These are phyloP conservation scores for Echeneis naucrates DNA, from an alignment of 2,797 vertebrate species.

Conservation along the genomic window DNA sequence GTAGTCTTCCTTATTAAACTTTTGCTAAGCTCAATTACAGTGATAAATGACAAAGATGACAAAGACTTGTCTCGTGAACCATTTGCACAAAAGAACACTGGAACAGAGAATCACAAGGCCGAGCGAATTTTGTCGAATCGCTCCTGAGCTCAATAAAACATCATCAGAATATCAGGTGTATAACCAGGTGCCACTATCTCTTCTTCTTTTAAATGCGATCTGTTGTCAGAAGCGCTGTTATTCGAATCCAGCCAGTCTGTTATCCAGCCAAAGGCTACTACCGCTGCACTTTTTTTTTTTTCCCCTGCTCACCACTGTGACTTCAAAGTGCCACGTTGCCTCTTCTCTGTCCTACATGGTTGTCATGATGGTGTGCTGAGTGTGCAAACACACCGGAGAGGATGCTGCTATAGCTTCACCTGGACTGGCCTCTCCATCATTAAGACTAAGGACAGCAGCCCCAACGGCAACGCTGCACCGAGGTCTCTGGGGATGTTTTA, in stretches of 20 bases:
- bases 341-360: slow-evolving; percentile 78
- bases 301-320: slow-evolving; percentile 54
- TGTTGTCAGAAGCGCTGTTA: slow-evolving; percentile 28
- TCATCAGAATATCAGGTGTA: slow-evolving; percentile 16
- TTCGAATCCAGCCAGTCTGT: slow-evolving; percentile 32
- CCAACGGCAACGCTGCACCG: slow-evolving; percentile 56
- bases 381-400: slow-evolving; percentile 66
- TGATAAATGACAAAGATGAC: slow-evolving; percentile 34
- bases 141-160: slow-evolving; percentile 14
- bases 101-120: slow-evolving; percentile 43
- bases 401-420: slow-evolving; percentile 71
- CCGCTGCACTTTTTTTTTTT: slow-evolving; percentile 46
- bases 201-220: slow-evolving; percentile 40
- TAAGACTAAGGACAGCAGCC: slow-evolving; percentile 72
- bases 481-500: slow-evolving; percentile 49
- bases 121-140: slow-evolving; percentile 39
- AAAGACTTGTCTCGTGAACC: slow-evolving; percentile 57
- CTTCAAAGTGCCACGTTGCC: slow-evolving; percentile 68
- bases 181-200: slow-evolving; percentile 28
- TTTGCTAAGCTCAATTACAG: slow-evolving; percentile 55
- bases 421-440: slow-evolving; percentile 76
- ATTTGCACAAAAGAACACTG: slow-evolving; percentile 51
- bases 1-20: slow-evolving; percentile 66
- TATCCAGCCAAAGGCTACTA: slow-evolving; percentile 44
- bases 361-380: slow-evolving; percentile 76